Base-by-base conservation (phyloP, 2,888 invertebrate genomes). In the Phengaris arion region DNA sequence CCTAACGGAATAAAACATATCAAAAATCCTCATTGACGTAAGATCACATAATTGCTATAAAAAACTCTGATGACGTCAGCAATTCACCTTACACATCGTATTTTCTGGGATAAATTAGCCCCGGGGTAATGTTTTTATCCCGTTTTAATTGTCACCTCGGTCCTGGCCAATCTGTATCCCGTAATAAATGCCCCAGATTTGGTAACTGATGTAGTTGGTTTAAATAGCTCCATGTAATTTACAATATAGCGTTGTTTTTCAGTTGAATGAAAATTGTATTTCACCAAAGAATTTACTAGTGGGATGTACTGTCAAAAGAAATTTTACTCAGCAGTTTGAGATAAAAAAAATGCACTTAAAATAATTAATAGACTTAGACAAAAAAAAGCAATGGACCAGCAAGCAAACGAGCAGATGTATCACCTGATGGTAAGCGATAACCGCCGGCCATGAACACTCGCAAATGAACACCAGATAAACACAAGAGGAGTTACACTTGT, bases 131-230 rank as follows among this genome's bases (percentile, higher is more conserved):
- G 35, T 35, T 64, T 64, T 45, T 64, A 45, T 64, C 64, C 64
- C 45, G 7, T 64, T 64, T 64, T 64, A 64, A 64, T 45, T 64
- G 64, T 64, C 64, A 12, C 12, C 59, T 35, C 64, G 64, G 12
- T 6, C 35, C 64, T 35, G 35, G 64, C 12, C 45, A 64, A 35
- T 35, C 6, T 64, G 35, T 64, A 64, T 35, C 35, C 9, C 6
- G 64, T 22, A 35, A 64, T 64, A 64, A 45, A 64, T 64, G 64
- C 35, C 35, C 64, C 35, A 45, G 35, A 64, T 64, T 64, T 35
- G 64, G 64, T 64, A 64, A 64, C 64, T 64, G 64, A 64, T 64
- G 64, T 64, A 64, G 64, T 64, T 35, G 35, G 64, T 64, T 64
- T 64, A 64, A 64, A 55, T 55, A 55, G 64, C 64, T 64, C 35